A percentile compares a stretch with the other conserved stretches of the same genome.
These are phyloP conservation scores for Rhingia campestris DNA, from an alignment of 2,888 invertebrate genomes.

Conservation along the genomic window DNA sequence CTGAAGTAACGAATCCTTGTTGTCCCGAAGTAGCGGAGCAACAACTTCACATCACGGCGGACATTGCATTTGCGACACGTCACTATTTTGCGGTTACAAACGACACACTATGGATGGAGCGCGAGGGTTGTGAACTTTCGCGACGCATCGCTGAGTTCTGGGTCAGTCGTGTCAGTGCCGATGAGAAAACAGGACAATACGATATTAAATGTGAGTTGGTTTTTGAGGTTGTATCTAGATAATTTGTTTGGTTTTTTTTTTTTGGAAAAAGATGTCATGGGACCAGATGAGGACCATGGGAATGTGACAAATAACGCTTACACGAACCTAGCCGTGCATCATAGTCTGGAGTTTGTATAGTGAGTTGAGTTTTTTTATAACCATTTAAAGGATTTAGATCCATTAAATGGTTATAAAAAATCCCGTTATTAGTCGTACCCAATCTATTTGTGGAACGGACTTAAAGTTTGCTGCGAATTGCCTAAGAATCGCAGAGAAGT, in stretches of 20 bases:
- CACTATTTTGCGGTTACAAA: slow-evolving; percentile 78
- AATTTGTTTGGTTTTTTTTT: no score
- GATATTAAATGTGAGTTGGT: slow-evolving; percentile 83
- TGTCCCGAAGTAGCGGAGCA: slow-evolving; percentile 85
- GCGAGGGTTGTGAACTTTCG: slow-evolving; percentile 84
- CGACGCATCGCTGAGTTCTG: slow-evolving; percentile 85
- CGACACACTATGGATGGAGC: slow-evolving; percentile 79
- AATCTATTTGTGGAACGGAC: slow-evolving; percentile 48
- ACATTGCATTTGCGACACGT: slow-evolving; percentile 84
- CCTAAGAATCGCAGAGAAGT: slow-evolving; percentile 83
- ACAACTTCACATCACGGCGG: slow-evolving; percentile 85
- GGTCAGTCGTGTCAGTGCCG: slow-evolving; percentile 84
- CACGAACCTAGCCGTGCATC: slow-evolving; percentile 85
- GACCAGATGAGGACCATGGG: slow-evolving; percentile 86
- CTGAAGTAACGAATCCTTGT: slow-evolving; percentile 85
- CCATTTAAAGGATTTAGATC: not conserved
- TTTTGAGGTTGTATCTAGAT: not conserved
- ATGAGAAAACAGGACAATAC: slow-evolving; percentile 83
- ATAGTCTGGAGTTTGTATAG: slow-evolving; percentile 85
- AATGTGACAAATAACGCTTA: slow-evolving; percentile 85
- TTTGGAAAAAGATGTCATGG: slow-evolving; percentile 84
- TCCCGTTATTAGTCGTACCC: slow-evolving; percentile 29
- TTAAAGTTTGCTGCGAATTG: slow-evolving; percentile 74
- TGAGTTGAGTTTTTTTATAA: slow-evolving; percentile 78
- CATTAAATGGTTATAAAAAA: not conserved